Evolutionary conservation across 2,888 invertebrate species (phyloP), one percentile per base, ranked within the genome.

Genomic region (Chironomus riparius): DNA sequence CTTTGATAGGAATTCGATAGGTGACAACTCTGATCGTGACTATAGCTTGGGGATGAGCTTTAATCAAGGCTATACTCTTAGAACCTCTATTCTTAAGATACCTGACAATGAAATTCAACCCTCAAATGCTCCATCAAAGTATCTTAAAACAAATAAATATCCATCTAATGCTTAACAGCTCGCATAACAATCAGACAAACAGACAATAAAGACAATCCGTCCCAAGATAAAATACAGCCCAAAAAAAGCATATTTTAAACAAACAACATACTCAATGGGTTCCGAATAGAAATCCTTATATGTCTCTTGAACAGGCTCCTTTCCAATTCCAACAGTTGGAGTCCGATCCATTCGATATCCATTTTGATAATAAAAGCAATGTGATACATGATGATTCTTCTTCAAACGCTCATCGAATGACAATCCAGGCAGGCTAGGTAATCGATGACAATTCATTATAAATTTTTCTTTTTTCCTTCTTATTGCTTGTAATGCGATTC

Each of bases 381-480:
- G 89, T 13, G 86, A 83, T 10, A 88, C 82, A 79, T 90, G 88
- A 80, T 87, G 87, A 79, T 87, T 87, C 7, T 86, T 86, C 80
- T 87, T 86, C 80, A 88, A 88, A 4, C 90, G 88, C 82, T 91
- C 90, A 50, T 85, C 83, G 81, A 91, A 91, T 13, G 86, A 86
- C 79, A 89, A 87, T 72, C 91, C 92, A 6, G 92, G 92, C 76
- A 92, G 83, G 83, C 90, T 88, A 4, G 92, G 92, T 70, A 92
- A 83, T 70, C 89, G 89, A 86, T 86, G 61, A 47, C 72, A 62
- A 72, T 62, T 28, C 72, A 72, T 72, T 13, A 56, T 56, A 15
- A 15, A 3, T 15, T 13, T 15, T n/a, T 13, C 5, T 50, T 24
- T 75, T 50, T 48, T 18, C 24, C n/a, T 21, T 22, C 3, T 65